A percentile compares a stretch with the other conserved stretches of the same genome.
phyloP scores from a whole-genome alignment of 1,140 invertebrate genomes.

The Heliconius himera region DNA sequence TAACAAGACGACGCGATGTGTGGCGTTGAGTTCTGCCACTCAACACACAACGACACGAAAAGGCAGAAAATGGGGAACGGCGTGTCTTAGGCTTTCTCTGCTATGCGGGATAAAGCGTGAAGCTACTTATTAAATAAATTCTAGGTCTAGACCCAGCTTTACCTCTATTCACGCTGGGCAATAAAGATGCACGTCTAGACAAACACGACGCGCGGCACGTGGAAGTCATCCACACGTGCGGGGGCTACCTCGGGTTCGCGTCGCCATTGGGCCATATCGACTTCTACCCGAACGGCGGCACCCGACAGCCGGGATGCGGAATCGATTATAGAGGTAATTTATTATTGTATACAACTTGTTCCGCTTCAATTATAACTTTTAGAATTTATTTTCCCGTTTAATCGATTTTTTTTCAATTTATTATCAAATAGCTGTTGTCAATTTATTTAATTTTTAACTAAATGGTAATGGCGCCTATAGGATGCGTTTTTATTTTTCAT shows the following conservation, averaged over 20 bases:
- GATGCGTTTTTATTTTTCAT: neutral
- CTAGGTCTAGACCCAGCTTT: constrained; percentile 83
- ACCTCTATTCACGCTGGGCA: constrained; percentile 78
- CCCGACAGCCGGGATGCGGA: constrained; percentile 86
- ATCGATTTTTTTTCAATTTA: neutral
- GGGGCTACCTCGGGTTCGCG: constrained; percentile 83
- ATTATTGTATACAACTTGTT: constrained; percentile 12
- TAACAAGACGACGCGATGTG: too few relatives aligned
- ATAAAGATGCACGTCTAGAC: constrained; percentile 83
- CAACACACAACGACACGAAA: too few relatives aligned
- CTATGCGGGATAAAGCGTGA: too few relatives aligned
- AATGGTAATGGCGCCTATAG: neutral
- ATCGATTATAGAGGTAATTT: constrained; percentile 76
- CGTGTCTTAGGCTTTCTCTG: too few relatives aligned
- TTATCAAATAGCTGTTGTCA: neutral
- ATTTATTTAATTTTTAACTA: neutral
- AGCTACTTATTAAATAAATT: constrained; percentile 28
- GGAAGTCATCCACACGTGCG: constrained; percentile 89
- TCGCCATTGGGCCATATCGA: constrained; percentile 86
- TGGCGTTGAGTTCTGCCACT: too few relatives aligned
- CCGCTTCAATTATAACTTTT: constrained; percentile 3
- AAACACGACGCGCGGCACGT: constrained; percentile 86
- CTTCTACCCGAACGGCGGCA: constrained; percentile 87
- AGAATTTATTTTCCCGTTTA: neutral
- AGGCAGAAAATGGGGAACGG: too few relatives aligned